Percentiles rank a stretch among this genome's conserved stretches.
These are phyloP conservation scores for Eonycteris spelaea DNA, from an alignment of 2,113 vertebrate genomes.

Conservation along the genomic window DNA sequence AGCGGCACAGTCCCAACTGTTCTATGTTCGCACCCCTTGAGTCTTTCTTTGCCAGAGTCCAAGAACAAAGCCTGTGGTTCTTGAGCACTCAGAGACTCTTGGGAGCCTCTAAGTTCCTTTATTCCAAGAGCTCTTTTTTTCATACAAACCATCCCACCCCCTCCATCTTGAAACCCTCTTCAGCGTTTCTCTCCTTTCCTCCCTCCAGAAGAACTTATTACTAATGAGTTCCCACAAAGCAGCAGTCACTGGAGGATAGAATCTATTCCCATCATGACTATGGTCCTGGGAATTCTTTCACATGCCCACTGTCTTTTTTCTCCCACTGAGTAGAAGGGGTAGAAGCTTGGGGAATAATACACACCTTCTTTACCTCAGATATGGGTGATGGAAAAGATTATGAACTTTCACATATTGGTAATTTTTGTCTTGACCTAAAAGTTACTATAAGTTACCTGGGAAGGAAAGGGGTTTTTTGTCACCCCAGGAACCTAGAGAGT, in stretches of 20 bases:
- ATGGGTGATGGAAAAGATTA: background rate
- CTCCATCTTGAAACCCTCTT: background rate
- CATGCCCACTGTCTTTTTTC: background rate
- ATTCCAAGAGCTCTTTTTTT: background rate
- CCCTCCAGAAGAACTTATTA: background rate
- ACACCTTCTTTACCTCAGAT: no score
- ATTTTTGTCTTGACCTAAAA: background rate
- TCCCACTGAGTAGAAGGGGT: background rate
- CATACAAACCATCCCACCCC: rapidly evolving
- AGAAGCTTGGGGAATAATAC: background rate
- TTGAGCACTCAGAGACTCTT: background rate
- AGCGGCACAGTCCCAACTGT: background rate
- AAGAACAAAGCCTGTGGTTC: background rate
- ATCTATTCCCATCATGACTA: background rate
- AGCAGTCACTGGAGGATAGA: background rate
- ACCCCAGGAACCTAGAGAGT: no score
- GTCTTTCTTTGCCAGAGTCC: background rate
- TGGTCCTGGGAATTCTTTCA: background rate
- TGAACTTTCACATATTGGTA: rapidly evolving
- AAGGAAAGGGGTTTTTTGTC: background rate
- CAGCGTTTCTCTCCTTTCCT: rapidly evolving
- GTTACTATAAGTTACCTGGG: no score
- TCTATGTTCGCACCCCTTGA: background rate
- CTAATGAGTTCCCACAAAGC: background rate
- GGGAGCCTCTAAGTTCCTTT: background rate